Conservation (phyloP, 2,888 invertebrate genomes). For the Pemphredon lugubris region DNA sequence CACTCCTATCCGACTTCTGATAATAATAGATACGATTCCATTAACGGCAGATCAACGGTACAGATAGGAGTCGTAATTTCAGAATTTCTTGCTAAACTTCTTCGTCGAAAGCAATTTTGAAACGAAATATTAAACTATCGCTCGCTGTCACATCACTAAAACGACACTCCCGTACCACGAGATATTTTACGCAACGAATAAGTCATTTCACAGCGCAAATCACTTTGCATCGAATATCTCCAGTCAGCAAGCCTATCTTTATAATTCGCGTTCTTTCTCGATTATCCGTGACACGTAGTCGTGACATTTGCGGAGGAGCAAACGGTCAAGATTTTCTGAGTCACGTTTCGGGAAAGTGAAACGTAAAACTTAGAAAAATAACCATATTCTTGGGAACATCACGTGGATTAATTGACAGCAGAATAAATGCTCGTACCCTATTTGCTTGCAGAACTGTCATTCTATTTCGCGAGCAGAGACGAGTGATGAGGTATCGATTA, state of each 20-base stretch:
- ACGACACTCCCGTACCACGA: slow-evolving; percentile 4
- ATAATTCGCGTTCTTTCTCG: slow-evolving; percentile 8
- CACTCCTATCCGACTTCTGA: slow-evolving; percentile 26
- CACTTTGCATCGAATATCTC: slow-evolving; percentile 21
- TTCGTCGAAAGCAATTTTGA: not conserved
- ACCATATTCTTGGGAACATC: slow-evolving; percentile 27
- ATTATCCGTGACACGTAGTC: slow-evolving; percentile 21
- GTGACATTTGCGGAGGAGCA: slow-evolving; percentile 17
- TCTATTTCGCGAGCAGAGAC: slow-evolving; percentile 11
- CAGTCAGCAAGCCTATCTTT: slow-evolving; percentile 20
- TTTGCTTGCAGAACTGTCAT: slow-evolving; percentile 47
- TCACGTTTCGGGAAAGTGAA: not conserved
- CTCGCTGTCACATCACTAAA: slow-evolving; percentile 1
- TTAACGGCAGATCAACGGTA: slow-evolving; percentile 21
- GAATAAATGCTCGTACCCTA: slow-evolving; percentile 8
- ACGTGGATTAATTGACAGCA: slow-evolving; percentile 50
- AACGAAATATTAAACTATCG: slow-evolving; percentile 2
- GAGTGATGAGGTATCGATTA: slow-evolving; percentile 31
- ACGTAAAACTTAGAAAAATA: slow-evolving; percentile 7
- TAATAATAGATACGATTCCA: slow-evolving; percentile 24
- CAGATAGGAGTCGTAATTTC: slow-evolving; percentile 29
- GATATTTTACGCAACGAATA: not conserved
- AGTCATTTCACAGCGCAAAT: slow-evolving; percentile 17
- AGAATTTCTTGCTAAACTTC: slow-evolving; percentile 11
- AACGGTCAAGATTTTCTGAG: not conserved